Evolutionary conservation across 2,888 invertebrate species (phyloP).

Genomic region (Apamea sordens): DNA sequence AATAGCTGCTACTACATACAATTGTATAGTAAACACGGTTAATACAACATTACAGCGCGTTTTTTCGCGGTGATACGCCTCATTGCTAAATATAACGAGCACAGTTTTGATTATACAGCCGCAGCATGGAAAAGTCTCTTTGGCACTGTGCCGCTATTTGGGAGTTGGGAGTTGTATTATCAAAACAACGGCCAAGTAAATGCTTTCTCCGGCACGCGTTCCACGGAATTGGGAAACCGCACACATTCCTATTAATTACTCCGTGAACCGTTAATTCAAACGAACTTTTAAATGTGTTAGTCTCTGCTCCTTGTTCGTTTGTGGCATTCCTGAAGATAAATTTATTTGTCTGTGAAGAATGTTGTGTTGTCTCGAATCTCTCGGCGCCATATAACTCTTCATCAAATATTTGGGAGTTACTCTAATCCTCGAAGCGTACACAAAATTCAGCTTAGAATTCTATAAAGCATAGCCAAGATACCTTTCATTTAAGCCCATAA

Average conservation of each 20-base stretch:
- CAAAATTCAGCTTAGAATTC: slow-evolving; percentile 56
- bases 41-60: slow-evolving; percentile 70
- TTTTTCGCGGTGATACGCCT: slow-evolving; percentile 74
- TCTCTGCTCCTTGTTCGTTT: slow-evolving; percentile 33
- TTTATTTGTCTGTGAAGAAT: slow-evolving; percentile 40
- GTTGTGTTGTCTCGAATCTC: slow-evolving; percentile 27
- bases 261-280: slow-evolving; percentile 62
- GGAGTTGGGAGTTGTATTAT: slow-evolving; percentile 69
- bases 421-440: slow-evolving; percentile 40
- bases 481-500: slow-evolving; percentile 71
- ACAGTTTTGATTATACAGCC: slow-evolving; percentile 66
- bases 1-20: slow-evolving; percentile 74
- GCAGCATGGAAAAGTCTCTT: slow-evolving; percentile 66
- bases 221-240: slow-evolving; percentile 72
- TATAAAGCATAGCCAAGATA: slow-evolving; percentile 61
- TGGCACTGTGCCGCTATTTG: slow-evolving; percentile 76
- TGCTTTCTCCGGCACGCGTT: slow-evolving; percentile 73
- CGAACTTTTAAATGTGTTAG: slow-evolving; percentile 52
- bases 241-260: slow-evolving; percentile 66
- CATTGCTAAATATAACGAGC: slow-evolving; percentile 78
- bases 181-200: slow-evolving; percentile 75
- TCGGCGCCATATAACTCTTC: slow-evolving; percentile 20
- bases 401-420: slow-evolving; percentile 23
- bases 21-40: slow-evolving; percentile 77
- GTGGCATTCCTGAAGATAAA: slow-evolving; percentile 41